Evolutionary conservation across 2,113 vertebrate genomes (phyloP), one percentile per base, ranked within the genome.

Genomic region (Rhynchomys soricoides): DNA sequence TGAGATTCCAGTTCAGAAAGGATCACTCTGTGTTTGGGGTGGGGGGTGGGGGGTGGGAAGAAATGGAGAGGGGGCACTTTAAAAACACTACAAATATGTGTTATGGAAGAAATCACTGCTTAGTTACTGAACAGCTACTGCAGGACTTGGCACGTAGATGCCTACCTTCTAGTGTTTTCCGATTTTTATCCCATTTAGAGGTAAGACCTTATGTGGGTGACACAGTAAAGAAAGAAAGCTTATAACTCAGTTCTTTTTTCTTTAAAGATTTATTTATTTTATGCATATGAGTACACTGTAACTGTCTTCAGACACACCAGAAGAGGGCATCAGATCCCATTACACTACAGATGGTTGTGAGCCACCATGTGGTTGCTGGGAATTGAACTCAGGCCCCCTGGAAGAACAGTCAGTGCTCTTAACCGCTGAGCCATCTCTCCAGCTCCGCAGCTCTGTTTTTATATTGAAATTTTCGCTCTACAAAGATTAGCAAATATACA

Each of bases 161-260:
- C 82, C 34, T 16, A 4, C 66, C 31, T 34, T 70, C 26, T 12
- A 77, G 75, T 77, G 43, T 89, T 92, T 89, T 95, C 37, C 79
- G 82, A 22, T n/a, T 94, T 93, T 91, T 95, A 8, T 90, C 79
- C 21, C 92, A 86, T 71, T 10, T 81, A 59, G 40, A 90, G 86
- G 64, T 22, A 43, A 68, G 71, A 48, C n/a, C 88, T 82, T 43
- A 21, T 87, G 70, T 64, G 2, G 73, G 26, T 96, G 59, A 55
- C 55, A 37, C 62, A 29, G 55, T 26, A 88, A 50, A 79, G 52
- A 93, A 50, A 75, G 59, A 55, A 7, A 93, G 2, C 50, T 90
- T 64, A 12, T 11, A 43, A 0, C 64, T 78, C 68, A 77, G 1
- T 57, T 13, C 52, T 52, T 52, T 34, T 13, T 13, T 34, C 34